These are phyloP conservation scores for Gorsachius magnificus DNA, from an alignment of 2,797 vertebrate genomes.

Conservation along the genomic window DNA sequence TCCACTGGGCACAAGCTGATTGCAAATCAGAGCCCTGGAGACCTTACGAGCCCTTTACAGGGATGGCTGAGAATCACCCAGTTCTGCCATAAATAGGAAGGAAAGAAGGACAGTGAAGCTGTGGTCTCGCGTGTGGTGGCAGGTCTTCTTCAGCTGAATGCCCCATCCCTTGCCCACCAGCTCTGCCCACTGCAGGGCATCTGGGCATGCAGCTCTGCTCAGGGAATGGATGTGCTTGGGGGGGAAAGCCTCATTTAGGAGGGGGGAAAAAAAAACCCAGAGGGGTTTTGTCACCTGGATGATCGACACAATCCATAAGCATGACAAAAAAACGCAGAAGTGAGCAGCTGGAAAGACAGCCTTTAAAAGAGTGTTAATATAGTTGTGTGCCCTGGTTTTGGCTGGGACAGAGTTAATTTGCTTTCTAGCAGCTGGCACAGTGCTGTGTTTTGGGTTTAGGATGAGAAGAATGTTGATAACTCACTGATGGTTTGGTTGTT, in stretches of 20 bases:
- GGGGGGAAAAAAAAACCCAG: too few species aligned
- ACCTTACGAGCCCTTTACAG: accelerated
- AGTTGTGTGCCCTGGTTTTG: not conserved
- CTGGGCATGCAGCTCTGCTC: not conserved
- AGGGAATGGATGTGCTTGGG: not conserved
- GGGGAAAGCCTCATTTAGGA: not conserved
- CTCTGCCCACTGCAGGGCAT: not conserved
- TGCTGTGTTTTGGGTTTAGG: too few species aligned
- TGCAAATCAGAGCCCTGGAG: not conserved
- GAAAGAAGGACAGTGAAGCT: not conserved
- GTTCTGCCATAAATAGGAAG: not conserved
- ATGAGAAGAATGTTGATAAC: too few species aligned
- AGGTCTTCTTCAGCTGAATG: not conserved
- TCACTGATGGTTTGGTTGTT: too few species aligned
- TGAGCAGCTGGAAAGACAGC: not conserved
- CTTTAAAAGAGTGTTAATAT: not conserved
- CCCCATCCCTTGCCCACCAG: not conserved
- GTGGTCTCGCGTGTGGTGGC: not conserved
- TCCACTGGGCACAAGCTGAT: not conserved
- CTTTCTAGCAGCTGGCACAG: too few species aligned
- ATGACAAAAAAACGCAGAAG: not conserved
- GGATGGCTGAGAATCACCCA: not conserved
- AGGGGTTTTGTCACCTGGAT: not conserved
- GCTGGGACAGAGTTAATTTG: too few species aligned
- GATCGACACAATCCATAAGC: not conserved